Conservation (phyloP, 1,140 invertebrate species). For the Diuraphis noxia region DNA sequence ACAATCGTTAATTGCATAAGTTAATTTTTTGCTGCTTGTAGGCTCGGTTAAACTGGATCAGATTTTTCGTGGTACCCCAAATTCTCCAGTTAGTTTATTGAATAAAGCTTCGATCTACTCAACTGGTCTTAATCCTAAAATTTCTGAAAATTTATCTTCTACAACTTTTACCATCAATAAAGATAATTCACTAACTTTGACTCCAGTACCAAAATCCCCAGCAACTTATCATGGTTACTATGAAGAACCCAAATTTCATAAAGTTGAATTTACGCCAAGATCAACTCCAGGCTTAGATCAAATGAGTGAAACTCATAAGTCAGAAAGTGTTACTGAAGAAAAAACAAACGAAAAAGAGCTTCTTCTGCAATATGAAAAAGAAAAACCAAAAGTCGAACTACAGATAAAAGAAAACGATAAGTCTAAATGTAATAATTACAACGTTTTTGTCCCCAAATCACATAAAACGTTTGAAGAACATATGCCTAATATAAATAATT, state of each 20-base stretch:
- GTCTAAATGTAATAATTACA: neutral
- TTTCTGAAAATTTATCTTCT: conserved; percentile 13
- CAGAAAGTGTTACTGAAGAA: neutral
- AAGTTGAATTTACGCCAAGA: conserved; percentile 49
- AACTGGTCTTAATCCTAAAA: conserved; percentile 11
- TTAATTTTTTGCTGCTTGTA: conserved; percentile 50
- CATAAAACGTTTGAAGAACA: conserved; percentile 22
- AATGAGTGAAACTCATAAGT: neutral
- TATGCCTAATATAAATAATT: conserved; percentile 1
- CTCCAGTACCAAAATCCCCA: conserved; percentile 9
- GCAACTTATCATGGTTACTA: conserved; percentile 32
- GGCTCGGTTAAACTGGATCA: conserved; percentile 58
- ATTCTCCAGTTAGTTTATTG: conserved; percentile 57
- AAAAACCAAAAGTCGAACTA: neutral
- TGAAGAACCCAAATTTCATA: conserved; percentile 37
- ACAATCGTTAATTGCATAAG: neutral
- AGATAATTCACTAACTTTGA: conserved; percentile 34
- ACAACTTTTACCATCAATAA: conserved; percentile 36
- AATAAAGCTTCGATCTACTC: conserved; percentile 25
- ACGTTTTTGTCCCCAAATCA: conserved; percentile 7
- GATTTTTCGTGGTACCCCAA: conserved; percentile 57
- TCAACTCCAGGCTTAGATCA: conserved; percentile 51
- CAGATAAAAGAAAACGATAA: conserved; percentile 4
- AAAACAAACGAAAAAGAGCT: neutral
- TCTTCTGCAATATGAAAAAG: neutral